Evolutionary conservation across 2,888 invertebrate species (phyloP).

Genomic region (Phaonia tiefii): DNA sequence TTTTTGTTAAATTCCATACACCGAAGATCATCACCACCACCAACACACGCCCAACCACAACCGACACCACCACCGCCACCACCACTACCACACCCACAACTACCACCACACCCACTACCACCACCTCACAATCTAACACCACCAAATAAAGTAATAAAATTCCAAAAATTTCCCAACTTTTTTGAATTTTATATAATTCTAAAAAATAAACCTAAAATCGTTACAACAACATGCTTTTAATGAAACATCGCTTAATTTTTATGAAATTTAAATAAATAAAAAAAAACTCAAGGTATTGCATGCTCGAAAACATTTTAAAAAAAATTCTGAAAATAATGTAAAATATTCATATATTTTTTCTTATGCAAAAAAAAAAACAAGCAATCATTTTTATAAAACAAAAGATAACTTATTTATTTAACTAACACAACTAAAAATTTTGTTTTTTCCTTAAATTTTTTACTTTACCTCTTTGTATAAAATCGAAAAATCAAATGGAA

Average conservation of each 20-base stretch:
- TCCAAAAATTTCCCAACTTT: constrained; percentile 49
- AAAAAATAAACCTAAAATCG: constrained; percentile 50
- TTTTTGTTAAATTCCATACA: constrained; percentile 27
- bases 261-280: constrained; percentile 50
- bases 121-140: neutral
- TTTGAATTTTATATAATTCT: constrained; percentile 56
- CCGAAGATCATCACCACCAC: constrained; percentile 9
- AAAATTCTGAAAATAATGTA: constrained; percentile 33
- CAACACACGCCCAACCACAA: constrained; percentile 6
- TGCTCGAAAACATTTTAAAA: constrained; percentile 14
- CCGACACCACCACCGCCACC: neutral
- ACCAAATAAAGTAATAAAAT: constrained; percentile 41
- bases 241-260: constrained; percentile 43
- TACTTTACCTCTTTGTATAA: constrained; percentile 36
- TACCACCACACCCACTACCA: constrained; percentile 8
- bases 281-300: constrained; percentile 30
- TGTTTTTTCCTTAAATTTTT: constrained; percentile 26
- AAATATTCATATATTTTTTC: constrained; percentile 22
- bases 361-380: too few relatives aligned
- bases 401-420: constrained; percentile 6
- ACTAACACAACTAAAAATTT: constrained; percentile 20
- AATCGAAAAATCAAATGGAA: constrained; percentile 17
- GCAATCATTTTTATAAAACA: constrained; percentile 27
- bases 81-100: constrained; percentile 10
- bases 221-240: constrained; percentile 33